These are phyloP conservation scores for Caenorhabditis macrosperma DNA, from an alignment of 2,888 invertebrate species.

Conservation along the genomic window DNA sequence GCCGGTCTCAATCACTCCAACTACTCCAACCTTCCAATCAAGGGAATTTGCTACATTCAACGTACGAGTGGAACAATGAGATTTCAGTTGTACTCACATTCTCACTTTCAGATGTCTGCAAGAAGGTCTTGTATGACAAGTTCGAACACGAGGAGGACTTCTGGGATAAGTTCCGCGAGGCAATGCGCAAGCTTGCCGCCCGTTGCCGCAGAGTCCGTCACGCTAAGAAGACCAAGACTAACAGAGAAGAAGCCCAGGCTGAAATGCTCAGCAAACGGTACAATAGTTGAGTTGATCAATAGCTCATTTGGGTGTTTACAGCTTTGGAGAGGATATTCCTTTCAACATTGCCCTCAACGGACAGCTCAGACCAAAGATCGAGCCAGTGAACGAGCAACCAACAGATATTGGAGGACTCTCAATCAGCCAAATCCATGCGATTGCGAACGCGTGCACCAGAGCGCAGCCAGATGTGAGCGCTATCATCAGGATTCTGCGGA, in stretches of 20 bases:
- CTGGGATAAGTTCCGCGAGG: conserved; percentile 79
- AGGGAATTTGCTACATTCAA: conserved; percentile 79
- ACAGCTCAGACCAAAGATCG: conserved; percentile 19
- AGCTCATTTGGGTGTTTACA: background rate
- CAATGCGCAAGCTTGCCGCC: conserved; percentile 79
- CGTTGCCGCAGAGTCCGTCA: conserved; percentile 78
- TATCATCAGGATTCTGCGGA: too few species aligned
- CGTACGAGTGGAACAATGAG: conserved; percentile 61
- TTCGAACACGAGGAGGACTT: conserved; percentile 77
- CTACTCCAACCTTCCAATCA: conserved; percentile 78
- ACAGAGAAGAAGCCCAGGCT: conserved; percentile 61
- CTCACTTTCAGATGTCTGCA: conserved; percentile 76
- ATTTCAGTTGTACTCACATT: background rate
- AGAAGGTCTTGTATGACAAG: conserved; percentile 71
- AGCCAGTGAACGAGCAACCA: conserved; percentile 4
- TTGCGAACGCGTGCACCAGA: too few species aligned
- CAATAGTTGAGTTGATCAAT: background rate
- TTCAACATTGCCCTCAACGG: conserved; percentile 18
- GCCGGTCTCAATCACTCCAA: conserved; percentile 80
- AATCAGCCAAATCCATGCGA: background rate
- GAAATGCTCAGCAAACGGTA: conserved; percentile 50
- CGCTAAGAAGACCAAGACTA: conserved; percentile 76
- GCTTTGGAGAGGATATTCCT: conserved; percentile 49
- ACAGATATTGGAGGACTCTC: background rate
- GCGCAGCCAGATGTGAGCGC: too few species aligned